phyloP scores from a whole-genome alignment of 1,140 invertebrate genomes.

The Atopsyche davidsoni region DNA sequence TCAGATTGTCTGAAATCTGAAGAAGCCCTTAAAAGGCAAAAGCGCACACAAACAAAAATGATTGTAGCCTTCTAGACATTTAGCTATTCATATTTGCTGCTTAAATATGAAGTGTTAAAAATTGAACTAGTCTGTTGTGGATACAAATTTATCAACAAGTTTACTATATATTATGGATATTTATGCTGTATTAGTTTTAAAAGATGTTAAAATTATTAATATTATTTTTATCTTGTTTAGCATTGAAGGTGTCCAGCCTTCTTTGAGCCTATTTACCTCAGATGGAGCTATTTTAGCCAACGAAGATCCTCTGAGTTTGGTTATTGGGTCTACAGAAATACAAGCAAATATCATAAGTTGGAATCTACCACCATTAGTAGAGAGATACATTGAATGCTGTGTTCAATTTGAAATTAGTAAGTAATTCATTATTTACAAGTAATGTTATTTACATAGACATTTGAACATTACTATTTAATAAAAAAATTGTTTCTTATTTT shows the following conservation, averaged over 20 bases:
- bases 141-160: neutral
- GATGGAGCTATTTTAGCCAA: slow-evolving; percentile 61
- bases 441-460: neutral
- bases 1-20: too few species aligned
- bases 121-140: too few species aligned
- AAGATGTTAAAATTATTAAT: slow-evolving; percentile 12
- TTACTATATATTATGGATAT: slow-evolving; percentile 1
- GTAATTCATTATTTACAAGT: slow-evolving; percentile 7
- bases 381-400: slow-evolving; percentile 60
- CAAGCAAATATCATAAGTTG: slow-evolving; percentile 55
- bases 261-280: slow-evolving; percentile 57
- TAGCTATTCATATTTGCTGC: too few species aligned
- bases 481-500: slow-evolving; percentile 14
- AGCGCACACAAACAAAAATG: too few species aligned
- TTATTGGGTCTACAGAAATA: slow-evolving; percentile 53
- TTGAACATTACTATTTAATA: slow-evolving; percentile 6
- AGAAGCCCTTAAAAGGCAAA: too few species aligned
- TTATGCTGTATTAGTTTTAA: neutral
- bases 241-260: slow-evolving; percentile 56
- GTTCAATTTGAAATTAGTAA: slow-evolving; percentile 51
- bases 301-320: slow-evolving; percentile 54
- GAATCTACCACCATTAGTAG: slow-evolving; percentile 55
- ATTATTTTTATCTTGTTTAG: slow-evolving; percentile 38
- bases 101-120: too few species aligned
- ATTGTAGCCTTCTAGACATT: slow-evolving; percentile 2